Percentiles rank a stretch among this genome's conserved stretches.
phyloP scores from a whole-genome alignment of 1,140 invertebrate genomes.

The Drosophila bocki region DNA sequence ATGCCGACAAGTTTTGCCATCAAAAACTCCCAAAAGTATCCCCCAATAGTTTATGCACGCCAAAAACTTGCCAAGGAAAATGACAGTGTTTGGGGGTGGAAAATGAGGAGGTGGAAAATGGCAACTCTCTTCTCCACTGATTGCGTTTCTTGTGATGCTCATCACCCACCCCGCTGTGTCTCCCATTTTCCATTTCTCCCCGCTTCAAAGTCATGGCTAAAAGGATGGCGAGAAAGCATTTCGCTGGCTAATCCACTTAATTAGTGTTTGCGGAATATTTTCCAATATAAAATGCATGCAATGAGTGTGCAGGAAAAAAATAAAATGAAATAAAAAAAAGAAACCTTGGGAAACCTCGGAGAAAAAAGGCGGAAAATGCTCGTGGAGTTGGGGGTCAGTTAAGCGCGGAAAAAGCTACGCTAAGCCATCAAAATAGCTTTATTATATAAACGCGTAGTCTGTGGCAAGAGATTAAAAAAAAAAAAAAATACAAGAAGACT shows the following conservation, averaged over 20 bases:
- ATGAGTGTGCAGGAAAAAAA: slow-evolving; percentile 29
- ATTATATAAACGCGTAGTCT: slow-evolving; percentile 37
- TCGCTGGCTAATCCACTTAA: slow-evolving; percentile 67
- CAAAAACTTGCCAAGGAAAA: slow-evolving; percentile 47
- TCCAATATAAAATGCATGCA: slow-evolving; percentile 58
- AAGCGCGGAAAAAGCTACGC: slow-evolving; percentile 21
- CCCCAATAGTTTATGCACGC: slow-evolving; percentile 75
- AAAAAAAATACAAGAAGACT: background rate
- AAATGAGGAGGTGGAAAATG: background rate
- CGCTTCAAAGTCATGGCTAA: slow-evolving; percentile 37
- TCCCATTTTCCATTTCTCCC: slow-evolving; percentile 10
- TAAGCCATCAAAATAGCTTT: slow-evolving; percentile 46
- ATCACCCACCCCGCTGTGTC: background rate
- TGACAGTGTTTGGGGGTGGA: background rate
- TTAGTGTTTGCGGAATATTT: slow-evolving; percentile 71
- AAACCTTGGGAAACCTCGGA: slow-evolving; percentile 5
- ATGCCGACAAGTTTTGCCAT: slow-evolving; percentile 69
- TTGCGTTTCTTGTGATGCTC: slow-evolving; percentile 36
- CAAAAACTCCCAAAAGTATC: slow-evolving; percentile 74
- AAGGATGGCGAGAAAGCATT: slow-evolving; percentile 48
- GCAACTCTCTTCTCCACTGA: slow-evolving; percentile 21
- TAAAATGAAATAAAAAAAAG: slow-evolving; percentile 10
- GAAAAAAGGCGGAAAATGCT: slow-evolving; percentile 23
- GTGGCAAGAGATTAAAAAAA: slow-evolving; percentile 6
- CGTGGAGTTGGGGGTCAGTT: slow-evolving; percentile 7